Base-by-base conservation (phyloP, 2,888 invertebrate species). In the Lasioglossum leucozonium region DNA sequence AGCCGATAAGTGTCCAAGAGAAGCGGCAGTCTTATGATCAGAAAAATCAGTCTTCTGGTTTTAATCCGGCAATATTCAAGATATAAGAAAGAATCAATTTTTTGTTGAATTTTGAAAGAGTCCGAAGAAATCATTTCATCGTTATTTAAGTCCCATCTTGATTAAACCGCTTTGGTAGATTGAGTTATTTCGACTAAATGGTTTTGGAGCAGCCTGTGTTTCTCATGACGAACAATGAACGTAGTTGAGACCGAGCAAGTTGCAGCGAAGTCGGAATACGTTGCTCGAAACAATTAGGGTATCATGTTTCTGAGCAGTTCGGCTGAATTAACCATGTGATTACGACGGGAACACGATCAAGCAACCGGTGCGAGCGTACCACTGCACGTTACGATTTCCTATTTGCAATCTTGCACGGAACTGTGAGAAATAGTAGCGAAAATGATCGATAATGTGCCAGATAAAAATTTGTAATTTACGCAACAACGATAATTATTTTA, bases 301-400 rank as follows among this genome's bases (percentile, higher is more conserved):
- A 42, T 65, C 44, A 2, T 82, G n/a, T 76, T 67, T 69, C 26
- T 37, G 77, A 67, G 37, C 34, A 77, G 22, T 51, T 69, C 72
- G 77, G 6, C 30, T n/a, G 67, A 69, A 69, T 69, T 69, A 69
- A 69, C 67, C 67, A n/a, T n/a, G 67, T n/a, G 67, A 69, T 69
- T 69, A 69, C 67, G 34, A 69, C 37, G n/a, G 40, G 67, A 69
- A 69, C 67, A n/a, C n/a, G 67, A 69, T 69, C 67, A 40, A 69
- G 67, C 22, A n/a, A 40, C 40, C 34, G 37, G 22, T 37, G 34
- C 67, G 37, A 69, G 0, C 13, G 11, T n/a, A 69, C 22, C 67
- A n/a, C 22, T 40, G 37, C 4, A 22, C 18, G 11, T 22, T 67
- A 22, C 67, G 37, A 67, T 67, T 67, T 67, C 34, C 67, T 37